Conservation (phyloP, 2,888 invertebrate genomes). For the Chromoteleia sp. region DNA sequence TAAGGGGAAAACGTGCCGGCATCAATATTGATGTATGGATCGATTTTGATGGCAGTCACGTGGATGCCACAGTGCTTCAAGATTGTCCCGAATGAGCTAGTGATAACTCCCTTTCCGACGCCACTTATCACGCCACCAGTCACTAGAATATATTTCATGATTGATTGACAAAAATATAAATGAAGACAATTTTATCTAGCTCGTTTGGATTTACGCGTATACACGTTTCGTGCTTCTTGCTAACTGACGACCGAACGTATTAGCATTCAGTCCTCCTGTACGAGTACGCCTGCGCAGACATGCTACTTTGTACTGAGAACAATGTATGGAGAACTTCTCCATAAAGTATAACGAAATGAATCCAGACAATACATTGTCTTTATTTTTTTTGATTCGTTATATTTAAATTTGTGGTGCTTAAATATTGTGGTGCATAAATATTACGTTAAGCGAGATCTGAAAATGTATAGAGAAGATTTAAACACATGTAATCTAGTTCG, state of each 20-base stretch:
- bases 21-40: conserved; percentile 99
- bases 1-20: conserved; percentile 99
- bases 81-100: conserved; percentile 97
- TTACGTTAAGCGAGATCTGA: no score
- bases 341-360: no score
- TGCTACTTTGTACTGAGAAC: no score
- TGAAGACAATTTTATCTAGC: no score
- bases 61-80: conserved; percentile 97
- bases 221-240: neutral
- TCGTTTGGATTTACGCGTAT: neutral
- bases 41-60: conserved; percentile 99
- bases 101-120: conserved; percentile 98
- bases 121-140: conserved; percentile 99
- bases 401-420: no score
- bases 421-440: no score
- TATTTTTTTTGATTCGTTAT: no score
- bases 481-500: no score
- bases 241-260: neutral
- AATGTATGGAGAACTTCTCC: no score
- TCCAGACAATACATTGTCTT: no score
- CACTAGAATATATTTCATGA: conserved; percentile 98
- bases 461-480: no score
- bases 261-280: neutral
- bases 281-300: neutral
- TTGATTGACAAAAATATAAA: no score